Percentiles rank a stretch among this genome's conserved stretches.
Evolutionary conservation across 2,113 vertebrate species (phyloP).

Genomic region (Podarcis raffonei): DNA sequence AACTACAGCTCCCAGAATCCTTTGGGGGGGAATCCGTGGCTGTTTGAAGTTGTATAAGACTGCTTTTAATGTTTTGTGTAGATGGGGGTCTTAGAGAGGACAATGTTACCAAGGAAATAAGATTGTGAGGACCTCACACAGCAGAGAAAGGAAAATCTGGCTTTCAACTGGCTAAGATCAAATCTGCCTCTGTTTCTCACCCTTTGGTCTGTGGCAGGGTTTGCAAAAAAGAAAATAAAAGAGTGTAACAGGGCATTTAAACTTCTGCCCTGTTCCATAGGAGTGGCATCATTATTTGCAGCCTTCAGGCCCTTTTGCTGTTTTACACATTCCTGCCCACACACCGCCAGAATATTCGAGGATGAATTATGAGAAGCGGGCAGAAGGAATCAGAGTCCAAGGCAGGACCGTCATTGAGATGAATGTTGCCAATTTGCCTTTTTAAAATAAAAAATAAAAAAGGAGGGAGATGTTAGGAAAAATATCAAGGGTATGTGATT

Average conservation of each 20-base stretch:
- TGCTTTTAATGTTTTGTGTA: too few relatives aligned
- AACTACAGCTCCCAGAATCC: too few relatives aligned
- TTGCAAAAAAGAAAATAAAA: not conserved
- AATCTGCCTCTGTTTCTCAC: not conserved
- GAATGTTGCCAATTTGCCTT: slow-evolving; percentile 59
- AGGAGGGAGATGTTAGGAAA: not conserved
- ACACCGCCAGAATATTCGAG: slow-evolving; percentile 55
- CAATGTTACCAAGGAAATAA: too few relatives aligned
- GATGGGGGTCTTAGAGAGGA: too few relatives aligned
- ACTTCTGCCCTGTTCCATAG: slow-evolving; percentile 16
- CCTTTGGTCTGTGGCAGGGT: not conserved
- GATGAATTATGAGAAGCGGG: slow-evolving; percentile 59
- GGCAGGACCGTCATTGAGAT: slow-evolving; percentile 63
- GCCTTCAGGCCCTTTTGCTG: not conserved
- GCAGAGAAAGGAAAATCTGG: not conserved
- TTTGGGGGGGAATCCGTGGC: too few relatives aligned
- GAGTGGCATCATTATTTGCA: not conserved
- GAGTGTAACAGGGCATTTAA: not conserved
- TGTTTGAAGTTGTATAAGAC: too few relatives aligned
- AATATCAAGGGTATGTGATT: not conserved
- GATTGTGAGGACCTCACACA: too few relatives aligned
- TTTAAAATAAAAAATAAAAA: not conserved
- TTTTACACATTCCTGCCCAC: slow-evolving; percentile 34
- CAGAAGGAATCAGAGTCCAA: slow-evolving; percentile 47
- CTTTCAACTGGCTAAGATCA: not conserved